Conservation (phyloP, 2,113 vertebrate species). For the Isurus oxyrinchus region DNA sequence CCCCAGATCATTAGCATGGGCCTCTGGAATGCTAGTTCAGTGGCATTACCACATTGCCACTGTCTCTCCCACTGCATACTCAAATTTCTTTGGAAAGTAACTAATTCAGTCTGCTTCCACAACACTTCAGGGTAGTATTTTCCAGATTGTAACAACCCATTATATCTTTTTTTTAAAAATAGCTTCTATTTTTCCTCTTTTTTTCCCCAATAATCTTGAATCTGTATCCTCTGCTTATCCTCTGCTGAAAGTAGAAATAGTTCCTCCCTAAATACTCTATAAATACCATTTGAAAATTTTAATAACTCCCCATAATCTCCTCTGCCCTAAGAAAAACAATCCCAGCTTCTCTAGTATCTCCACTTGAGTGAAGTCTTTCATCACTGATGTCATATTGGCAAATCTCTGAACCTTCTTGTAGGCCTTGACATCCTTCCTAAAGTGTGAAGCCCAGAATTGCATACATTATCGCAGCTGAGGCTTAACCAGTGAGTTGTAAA, state of each 20-base stretch:
- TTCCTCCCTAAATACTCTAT: background rate
- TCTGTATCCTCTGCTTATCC: background rate
- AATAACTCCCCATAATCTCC: background rate
- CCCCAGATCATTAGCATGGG: background rate
- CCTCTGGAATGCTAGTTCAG: background rate
- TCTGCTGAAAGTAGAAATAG: background rate
- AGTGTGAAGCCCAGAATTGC: background rate
- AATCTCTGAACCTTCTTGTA: background rate
- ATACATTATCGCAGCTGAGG: background rate
- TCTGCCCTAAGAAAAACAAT: background rate
- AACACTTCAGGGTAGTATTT: background rate
- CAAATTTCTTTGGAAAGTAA: too few relatives aligned
- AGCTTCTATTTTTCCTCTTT: background rate
- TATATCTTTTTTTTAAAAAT: background rate
- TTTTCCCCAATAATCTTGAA: background rate
- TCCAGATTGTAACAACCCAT: background rate
- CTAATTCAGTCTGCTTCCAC: background rate
- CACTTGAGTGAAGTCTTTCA: background rate
- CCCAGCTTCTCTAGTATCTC: background rate
- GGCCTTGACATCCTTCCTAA: background rate
- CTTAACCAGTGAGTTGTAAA: background rate
- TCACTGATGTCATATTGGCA: background rate
- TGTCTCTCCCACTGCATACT: background rate
- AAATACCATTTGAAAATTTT: background rate
- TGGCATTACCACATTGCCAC: background rate